Evolutionary conservation across 2,797 vertebrate species (phyloP).

Genomic region (Pempheris klunzingeri): DNA sequence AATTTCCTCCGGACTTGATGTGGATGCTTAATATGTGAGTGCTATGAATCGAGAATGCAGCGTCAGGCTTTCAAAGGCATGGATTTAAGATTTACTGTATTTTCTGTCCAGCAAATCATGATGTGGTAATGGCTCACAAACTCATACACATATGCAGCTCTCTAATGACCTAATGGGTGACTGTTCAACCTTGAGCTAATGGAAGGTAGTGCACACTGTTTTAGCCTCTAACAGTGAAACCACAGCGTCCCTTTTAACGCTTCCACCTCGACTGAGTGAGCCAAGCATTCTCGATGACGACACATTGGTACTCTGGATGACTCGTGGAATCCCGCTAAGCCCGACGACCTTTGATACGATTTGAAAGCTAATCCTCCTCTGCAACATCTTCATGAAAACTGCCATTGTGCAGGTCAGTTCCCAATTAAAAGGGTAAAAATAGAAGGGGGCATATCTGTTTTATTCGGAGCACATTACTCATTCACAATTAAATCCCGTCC

Average conservation of each 20-base stretch:
- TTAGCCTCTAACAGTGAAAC: constrained; percentile 38
- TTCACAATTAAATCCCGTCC: constrained; percentile 36
- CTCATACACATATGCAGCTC: constrained; percentile 30
- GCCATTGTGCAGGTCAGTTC: constrained; percentile 64
- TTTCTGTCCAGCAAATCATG: constrained; percentile 33
- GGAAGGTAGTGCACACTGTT: constrained; percentile 28
- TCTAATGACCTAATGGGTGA: constrained; percentile 22
- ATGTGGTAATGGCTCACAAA: constrained; percentile 35
- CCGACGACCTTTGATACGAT: constrained; percentile 65
- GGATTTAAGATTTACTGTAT: constrained; percentile 2
- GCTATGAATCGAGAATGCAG: not conserved
- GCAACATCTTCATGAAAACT: constrained; percentile 64
- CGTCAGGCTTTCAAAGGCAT: constrained; percentile 8
- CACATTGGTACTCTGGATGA: constrained; percentile 61
- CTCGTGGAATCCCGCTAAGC: constrained; percentile 70
- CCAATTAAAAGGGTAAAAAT: constrained; percentile 64
- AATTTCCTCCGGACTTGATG: constrained; percentile 29
- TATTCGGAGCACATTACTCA: constrained; percentile 35
- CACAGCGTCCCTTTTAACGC: constrained; percentile 21
- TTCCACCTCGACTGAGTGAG: constrained; percentile 45
- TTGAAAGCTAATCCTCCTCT: constrained; percentile 75
- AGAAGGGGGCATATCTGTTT: constrained; percentile 38
- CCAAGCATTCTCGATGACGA: constrained; percentile 43
- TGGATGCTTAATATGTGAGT: constrained; percentile 28
- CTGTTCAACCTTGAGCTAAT: constrained; percentile 49